Evolutionary conservation across 1,140 invertebrate genomes (phyloP).

Genomic region (Drosophila varians): DNA sequence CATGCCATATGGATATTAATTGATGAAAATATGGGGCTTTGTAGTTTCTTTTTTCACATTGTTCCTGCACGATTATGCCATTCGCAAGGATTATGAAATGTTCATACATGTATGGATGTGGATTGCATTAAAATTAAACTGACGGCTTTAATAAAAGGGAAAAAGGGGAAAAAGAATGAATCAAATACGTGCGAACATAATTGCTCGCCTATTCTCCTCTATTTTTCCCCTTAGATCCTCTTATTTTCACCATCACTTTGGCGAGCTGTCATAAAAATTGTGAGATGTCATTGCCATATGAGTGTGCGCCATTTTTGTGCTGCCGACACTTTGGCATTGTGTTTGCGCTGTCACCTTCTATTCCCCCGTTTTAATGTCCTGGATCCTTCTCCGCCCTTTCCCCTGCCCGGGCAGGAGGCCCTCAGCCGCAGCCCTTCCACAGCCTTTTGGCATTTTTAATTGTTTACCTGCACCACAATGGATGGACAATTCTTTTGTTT

Average conservation of each 20-base stretch:
- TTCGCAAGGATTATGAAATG: neutral
- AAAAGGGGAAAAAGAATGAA: slow-evolving; percentile 4
- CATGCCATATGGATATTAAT: too few relatives aligned
- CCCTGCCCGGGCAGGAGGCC: too few relatives aligned
- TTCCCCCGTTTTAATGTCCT: slow-evolving; percentile 18
- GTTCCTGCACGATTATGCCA: neutral
- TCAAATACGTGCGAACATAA: neutral
- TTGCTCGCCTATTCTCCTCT: neutral
- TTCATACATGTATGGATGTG: neutral
- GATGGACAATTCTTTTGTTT: slow-evolving; percentile 24
- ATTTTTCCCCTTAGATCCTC: neutral
- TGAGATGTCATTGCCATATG: slow-evolving; percentile 58
- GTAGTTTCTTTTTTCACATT: neutral
- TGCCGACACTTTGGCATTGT: slow-evolving; percentile 32
- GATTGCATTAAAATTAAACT: neutral
- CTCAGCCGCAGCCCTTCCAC: neutral
- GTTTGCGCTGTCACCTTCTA: slow-evolving; percentile 38
- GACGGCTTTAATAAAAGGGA: neutral
- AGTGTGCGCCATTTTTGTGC: slow-evolving; percentile 55
- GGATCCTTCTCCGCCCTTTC: neutral
- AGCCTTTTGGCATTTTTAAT: slow-evolving; percentile 72
- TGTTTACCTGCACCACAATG: slow-evolving; percentile 62
- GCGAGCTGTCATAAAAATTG: slow-evolving; percentile 71
- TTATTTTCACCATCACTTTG: slow-evolving; percentile 1
- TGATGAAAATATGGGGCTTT: too few relatives aligned